Conservation (phyloP, 2,888 invertebrate species). For the Chydorus sphaericus region DNA sequence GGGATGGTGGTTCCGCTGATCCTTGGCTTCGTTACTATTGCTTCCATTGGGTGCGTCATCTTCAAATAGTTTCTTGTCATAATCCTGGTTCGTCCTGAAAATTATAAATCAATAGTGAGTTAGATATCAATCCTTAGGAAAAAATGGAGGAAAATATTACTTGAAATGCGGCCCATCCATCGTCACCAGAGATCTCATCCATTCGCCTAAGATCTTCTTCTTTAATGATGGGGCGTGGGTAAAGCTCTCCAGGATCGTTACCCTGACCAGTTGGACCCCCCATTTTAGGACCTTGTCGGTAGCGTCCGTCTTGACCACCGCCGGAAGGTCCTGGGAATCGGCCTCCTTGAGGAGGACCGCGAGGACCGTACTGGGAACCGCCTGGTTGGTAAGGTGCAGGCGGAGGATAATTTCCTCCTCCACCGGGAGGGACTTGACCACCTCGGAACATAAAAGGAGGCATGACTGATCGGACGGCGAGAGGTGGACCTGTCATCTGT, state of each 20-base stretch:
- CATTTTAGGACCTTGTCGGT: slow-evolving; percentile 12
- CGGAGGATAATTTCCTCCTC: slow-evolving; percentile 28
- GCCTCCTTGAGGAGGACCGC: neutral
- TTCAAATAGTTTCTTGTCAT: slow-evolving; percentile 22
- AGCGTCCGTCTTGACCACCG: slow-evolving; percentile 8
- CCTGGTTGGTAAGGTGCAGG: slow-evolving; percentile 20
- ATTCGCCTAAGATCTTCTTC: slow-evolving; percentile 84
- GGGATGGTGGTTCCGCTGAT: too few species aligned
- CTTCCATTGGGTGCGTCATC: slow-evolving; percentile 20
- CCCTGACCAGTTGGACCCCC: slow-evolving; percentile 23
- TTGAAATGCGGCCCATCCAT: slow-evolving; percentile 83
- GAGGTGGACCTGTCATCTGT: neutral
- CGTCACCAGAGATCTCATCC: slow-evolving; percentile 76
- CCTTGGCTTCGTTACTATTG: neutral
- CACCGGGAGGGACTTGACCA: slow-evolving; percentile 28
- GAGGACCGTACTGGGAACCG: neutral
- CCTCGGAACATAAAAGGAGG: slow-evolving; percentile 30
- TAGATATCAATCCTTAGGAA: too few species aligned
- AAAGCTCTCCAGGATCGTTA: slow-evolving; percentile 32
- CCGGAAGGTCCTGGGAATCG: slow-evolving; percentile 10
- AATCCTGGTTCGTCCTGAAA: slow-evolving; percentile 46
- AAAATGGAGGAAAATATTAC: too few species aligned
- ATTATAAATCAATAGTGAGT: too few species aligned
- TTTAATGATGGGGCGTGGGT: slow-evolving; percentile 69
- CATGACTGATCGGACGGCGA: slow-evolving; percentile 11